phyloP scores from a whole-genome alignment of 2,888 invertebrate species.

The Drosophila bunnanda region DNA sequence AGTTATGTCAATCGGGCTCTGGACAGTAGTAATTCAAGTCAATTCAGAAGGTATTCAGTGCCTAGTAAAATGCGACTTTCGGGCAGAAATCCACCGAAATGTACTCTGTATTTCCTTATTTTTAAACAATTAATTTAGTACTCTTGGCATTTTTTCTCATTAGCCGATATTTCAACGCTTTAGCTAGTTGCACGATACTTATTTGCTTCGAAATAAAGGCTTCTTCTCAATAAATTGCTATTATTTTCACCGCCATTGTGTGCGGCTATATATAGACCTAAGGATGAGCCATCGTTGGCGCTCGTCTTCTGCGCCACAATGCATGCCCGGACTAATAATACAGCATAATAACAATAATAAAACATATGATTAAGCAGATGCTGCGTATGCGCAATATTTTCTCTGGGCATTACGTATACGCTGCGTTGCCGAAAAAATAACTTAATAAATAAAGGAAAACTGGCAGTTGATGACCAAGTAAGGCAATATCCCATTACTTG shows the following conservation, averaged over 20 bases:
- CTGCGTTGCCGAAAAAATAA: slow-evolving; percentile 13
- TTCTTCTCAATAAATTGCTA: not conserved
- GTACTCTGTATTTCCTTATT: not conserved
- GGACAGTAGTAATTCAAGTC: not conserved
- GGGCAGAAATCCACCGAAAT: too few relatives aligned
- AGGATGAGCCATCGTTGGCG: slow-evolving; percentile 40
- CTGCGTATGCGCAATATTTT: slow-evolving; percentile 66
- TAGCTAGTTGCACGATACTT: not conserved
- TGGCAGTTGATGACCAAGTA: slow-evolving; percentile 36
- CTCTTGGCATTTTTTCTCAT: not conserved
- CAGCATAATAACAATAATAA: slow-evolving; percentile 35
- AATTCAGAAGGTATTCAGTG: not conserved
- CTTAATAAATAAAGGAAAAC: not conserved
- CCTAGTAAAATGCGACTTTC: not conserved
- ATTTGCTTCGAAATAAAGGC: not conserved
- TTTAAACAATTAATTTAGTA: not conserved
- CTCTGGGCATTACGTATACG: slow-evolving; percentile 52
- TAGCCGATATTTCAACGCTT: not conserved
- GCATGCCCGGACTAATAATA: slow-evolving; percentile 46
- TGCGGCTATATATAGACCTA: slow-evolving; percentile 36
- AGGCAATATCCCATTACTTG: slow-evolving; percentile 37
- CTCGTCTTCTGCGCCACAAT: slow-evolving; percentile 49
- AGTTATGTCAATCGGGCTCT: slow-evolving; percentile 1
- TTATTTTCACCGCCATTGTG: not conserved
- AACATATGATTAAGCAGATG: slow-evolving; percentile 42